These are phyloP conservation scores for Brachyhypopomus occidentalis DNA, from an alignment of 2,113 vertebrate species.

Conservation along the genomic window DNA sequence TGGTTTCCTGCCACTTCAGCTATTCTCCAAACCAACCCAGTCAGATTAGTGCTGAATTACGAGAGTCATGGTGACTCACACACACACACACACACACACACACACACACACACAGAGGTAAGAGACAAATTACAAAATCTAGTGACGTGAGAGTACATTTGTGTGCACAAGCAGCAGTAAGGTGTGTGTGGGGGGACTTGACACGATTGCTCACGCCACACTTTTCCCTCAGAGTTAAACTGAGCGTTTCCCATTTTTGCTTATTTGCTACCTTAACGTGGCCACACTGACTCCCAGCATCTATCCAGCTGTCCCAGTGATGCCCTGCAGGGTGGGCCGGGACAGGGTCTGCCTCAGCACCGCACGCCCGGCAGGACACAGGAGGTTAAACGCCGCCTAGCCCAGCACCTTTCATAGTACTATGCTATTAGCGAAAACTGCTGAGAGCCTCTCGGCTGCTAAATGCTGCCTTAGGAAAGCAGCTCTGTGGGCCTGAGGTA, in stretches of 20 bases:
- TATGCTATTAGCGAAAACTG: slow-evolving; percentile 50
- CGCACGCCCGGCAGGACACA: not conserved
- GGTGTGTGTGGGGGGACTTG: not conserved
- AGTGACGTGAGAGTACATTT: slow-evolving; percentile 1
- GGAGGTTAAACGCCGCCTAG: slow-evolving; percentile 41
- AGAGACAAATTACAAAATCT: not conserved
- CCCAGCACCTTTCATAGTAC: slow-evolving; percentile 29
- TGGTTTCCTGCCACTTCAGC: slow-evolving; percentile 59
- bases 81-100: not conserved
- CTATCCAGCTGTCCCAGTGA: slow-evolving; percentile 42
- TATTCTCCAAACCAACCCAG: slow-evolving; percentile 53
- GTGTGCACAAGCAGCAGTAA: not conserved
- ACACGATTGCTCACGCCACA: slow-evolving; percentile 16
- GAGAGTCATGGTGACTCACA: slow-evolving; percentile 20
- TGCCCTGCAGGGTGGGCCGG: not conserved
- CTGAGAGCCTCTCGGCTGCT: slow-evolving; percentile 43
- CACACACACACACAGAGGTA: slow-evolving; percentile 19
- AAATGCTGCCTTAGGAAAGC: slow-evolving; percentile 34
- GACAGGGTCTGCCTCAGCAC: slow-evolving; percentile 21
- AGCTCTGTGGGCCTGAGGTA: slow-evolving; percentile 28
- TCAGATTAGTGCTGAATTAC: slow-evolving; percentile 53
- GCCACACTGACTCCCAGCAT: slow-evolving; percentile 27
- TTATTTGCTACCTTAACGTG: slow-evolving; percentile 43
- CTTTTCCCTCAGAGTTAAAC: slow-evolving; percentile 20
- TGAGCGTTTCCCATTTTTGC: slow-evolving; percentile 42